Evolutionary conservation across 1,140 invertebrate genomes (phyloP), one percentile per base, ranked within the genome.

Genomic region (Macrocentrus cingulum): DNA sequence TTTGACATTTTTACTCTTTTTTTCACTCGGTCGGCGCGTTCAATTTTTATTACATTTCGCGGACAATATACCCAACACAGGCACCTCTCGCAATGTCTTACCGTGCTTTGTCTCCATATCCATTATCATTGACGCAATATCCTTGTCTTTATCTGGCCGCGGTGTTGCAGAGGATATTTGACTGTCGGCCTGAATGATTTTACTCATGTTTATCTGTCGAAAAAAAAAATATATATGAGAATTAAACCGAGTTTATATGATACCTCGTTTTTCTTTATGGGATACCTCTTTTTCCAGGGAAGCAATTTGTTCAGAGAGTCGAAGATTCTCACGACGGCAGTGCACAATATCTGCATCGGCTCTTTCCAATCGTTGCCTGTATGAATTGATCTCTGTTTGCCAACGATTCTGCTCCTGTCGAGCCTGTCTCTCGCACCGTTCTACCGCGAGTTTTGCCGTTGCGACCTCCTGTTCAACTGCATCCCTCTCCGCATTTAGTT

Each of bases 91-190:
- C 20, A 39, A 58, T 52, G 44, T 81, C 83, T 82, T 84, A 91
- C 90, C 88, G 80, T 92, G 88, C 72, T 91, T 91, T 20, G 85
- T 84, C 66, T 91, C 89, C 83, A 91, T 87, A 50, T 89, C 84
- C 55, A 87, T 85, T 16, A 91, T 85, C 75, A 88, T 84, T 2
- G 86, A 83, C 9, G 87, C 82, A 23, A 90, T 65, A 66, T 91
- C 87, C 67, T 88, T 88, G 55, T 88, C 87, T 52, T 75, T 79
- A 41, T 72, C 65, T 72, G 79, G 70, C 67, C 77, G 84, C 65
- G 72, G 81, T 56, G 79, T 82, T 61, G 66, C 80, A 48, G 75
- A 78, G 42, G 61, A 45, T 18, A 19, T 56, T 56, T 66, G 62
- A 23, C 56, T 63, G 39, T 75, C 67, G 13, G 55, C 22, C 2